phyloP scores from a whole-genome alignment of 2,113 vertebrate species.

The Anas platyrhynchos region DNA sequence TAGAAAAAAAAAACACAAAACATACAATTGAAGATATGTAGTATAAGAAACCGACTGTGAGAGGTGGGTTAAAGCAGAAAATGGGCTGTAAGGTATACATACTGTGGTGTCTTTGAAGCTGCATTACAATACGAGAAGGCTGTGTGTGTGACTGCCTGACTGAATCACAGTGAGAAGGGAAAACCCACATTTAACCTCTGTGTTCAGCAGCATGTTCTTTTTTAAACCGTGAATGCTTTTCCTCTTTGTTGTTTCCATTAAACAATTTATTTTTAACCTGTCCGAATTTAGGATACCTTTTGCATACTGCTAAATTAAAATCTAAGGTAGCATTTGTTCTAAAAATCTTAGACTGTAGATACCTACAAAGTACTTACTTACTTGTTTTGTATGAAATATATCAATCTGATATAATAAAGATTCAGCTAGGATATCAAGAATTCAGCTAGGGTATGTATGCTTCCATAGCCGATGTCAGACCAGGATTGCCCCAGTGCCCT shows the following conservation, averaged over 20 bases:
- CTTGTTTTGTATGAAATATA: not conserved
- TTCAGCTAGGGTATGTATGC: not conserved
- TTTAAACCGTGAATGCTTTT: not conserved
- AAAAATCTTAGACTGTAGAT: not conserved
- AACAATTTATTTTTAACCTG: not conserved
- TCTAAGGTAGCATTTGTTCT: not conserved
- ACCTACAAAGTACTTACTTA: not conserved
- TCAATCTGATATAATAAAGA: not conserved
- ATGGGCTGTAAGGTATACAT: not conserved
- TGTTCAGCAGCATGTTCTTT: not conserved
- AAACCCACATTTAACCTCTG: not conserved
- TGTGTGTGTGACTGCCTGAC: not conserved
- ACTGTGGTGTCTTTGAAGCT: not conserved
- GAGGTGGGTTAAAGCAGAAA: not conserved
- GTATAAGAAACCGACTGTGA: not conserved
- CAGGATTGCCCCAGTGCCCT: not conserved
- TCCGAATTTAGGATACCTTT: not conserved
- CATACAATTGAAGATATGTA: not conserved
- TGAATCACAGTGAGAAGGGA: not conserved
- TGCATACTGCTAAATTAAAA: not conserved
- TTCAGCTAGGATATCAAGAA: not conserved
- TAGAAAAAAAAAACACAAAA: not conserved
- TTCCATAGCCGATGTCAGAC: not conserved
- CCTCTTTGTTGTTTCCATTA: not conserved
- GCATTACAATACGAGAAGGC: not conserved